Evolutionary conservation across 2,888 invertebrate genomes (phyloP).

Genomic region (Ophioninae sp.): DNA sequence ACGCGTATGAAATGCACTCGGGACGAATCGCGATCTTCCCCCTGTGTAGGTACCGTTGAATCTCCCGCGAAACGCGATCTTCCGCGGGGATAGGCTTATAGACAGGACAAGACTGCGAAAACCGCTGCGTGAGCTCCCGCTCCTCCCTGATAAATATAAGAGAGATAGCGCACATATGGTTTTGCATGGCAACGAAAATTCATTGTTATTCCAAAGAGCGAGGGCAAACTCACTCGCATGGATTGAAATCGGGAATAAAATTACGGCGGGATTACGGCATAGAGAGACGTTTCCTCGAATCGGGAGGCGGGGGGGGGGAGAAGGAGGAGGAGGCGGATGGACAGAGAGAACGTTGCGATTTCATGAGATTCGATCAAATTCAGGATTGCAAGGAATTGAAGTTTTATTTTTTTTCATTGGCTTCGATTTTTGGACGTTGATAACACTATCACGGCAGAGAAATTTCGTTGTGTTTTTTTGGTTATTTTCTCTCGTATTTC

Average conservation of each 20-base stretch:
- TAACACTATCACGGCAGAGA: neutral
- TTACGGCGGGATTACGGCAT: constrained; percentile 35
- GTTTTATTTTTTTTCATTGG: neutral
- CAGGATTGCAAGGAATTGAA: neutral
- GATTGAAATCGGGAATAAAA: constrained; percentile 58
- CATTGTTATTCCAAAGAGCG: constrained; percentile 58
- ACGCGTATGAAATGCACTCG: constrained; percentile 20
- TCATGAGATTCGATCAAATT: neutral
- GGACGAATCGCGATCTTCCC: constrained; percentile 27
- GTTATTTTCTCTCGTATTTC: too few species aligned
- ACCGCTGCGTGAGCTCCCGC: constrained; percentile 32
- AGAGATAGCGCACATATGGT: constrained; percentile 32
- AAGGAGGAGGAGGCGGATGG: neutral
- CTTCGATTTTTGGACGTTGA: neutral
- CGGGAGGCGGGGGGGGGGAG: neutral
- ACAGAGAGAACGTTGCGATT: neutral
- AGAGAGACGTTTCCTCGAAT: constrained; percentile 35
- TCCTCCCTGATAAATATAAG: constrained; percentile 17
- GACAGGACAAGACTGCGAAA: constrained; percentile 2
- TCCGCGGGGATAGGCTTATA: constrained; percentile 34
- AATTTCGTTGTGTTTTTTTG: neutral
- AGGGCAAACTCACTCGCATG: constrained; percentile 30
- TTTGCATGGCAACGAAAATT: constrained; percentile 50
- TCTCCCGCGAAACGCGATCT: constrained; percentile 52
- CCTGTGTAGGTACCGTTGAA: constrained; percentile 40